phyloP scores from a whole-genome alignment of 2,888 invertebrate species.

The Stegana nigrithorax region DNA sequence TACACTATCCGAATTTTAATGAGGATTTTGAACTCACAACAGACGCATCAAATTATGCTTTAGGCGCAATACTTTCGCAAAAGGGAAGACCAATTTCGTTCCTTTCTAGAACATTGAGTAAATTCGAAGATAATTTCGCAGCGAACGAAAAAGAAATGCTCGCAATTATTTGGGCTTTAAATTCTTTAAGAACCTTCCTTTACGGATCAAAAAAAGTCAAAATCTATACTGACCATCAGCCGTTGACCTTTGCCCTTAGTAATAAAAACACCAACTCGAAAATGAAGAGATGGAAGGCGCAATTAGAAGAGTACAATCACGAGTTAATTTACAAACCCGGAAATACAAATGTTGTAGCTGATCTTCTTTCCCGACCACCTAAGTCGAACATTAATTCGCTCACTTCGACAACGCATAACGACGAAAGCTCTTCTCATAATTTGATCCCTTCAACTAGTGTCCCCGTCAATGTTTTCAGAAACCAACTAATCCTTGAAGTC shows the following conservation, averaged over 20 bases:
- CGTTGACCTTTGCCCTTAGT: neutral
- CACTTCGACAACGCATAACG: neutral
- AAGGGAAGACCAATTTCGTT: neutral
- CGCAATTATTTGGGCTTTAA: slow-evolving; percentile 3
- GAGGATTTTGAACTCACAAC: neutral
- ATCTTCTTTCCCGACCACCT: too few species aligned
- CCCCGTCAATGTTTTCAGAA: neutral
- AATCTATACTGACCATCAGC: slow-evolving; percentile 5
- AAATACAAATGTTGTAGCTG: neutral
- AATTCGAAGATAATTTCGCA: neutral
- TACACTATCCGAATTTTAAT: neutral
- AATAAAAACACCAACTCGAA: neutral
- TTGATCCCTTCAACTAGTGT: neutral
- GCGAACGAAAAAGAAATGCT: slow-evolving; percentile 9
- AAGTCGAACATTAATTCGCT: too few species aligned
- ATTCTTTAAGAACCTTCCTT: neutral
- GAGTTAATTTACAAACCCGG: neutral
- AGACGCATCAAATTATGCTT: neutral
- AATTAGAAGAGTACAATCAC: slow-evolving; percentile 1
- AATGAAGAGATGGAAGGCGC: slow-evolving; percentile 6
- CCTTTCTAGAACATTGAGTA: neutral
- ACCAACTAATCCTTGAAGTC: neutral
- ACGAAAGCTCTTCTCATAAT: neutral
- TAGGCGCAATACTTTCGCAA: neutral
- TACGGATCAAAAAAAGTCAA: slow-evolving; percentile 1